A percentile compares a stretch with the other conserved stretches of the same genome.
Evolutionary conservation across 1,140 invertebrate species (phyloP).

Genomic region (Papilio xuthus): DNA sequence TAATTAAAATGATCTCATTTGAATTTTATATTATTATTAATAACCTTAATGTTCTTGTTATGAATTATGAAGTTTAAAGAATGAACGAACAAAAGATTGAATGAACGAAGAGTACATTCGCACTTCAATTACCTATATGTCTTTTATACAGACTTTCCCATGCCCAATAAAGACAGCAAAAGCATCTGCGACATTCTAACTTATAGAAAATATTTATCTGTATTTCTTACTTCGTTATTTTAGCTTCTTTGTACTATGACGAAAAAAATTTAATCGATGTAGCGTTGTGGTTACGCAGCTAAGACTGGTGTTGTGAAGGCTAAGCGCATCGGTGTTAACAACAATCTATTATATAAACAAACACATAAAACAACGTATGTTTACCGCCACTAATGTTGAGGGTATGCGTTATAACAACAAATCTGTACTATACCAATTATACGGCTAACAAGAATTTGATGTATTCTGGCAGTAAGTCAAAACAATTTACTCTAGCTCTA

Average conservation of each 20-base stretch:
- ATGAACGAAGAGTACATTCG: not conserved
- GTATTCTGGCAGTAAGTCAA: conserved; percentile 12
- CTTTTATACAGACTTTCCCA: not conserved
- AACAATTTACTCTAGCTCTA: conserved; percentile 2
- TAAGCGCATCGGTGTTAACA: not conserved
- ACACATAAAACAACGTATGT: conserved; percentile 28
- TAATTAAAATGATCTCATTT: not conserved
- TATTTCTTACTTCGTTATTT: too few relatives aligned
- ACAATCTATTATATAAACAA: conserved; percentile 25
- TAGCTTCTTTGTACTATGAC: too few relatives aligned
- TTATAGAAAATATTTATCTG: not conserved
- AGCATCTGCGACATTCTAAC: not conserved
- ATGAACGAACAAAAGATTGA: not conserved
- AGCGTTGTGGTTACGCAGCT: not conserved
- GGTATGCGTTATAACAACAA: conserved; percentile 24
- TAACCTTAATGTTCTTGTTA: not conserved
- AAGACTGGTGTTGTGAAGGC: not conserved
- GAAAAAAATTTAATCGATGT: not conserved
- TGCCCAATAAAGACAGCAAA: not conserved
- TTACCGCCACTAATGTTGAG: conserved; percentile 27
- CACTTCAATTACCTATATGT: not conserved
- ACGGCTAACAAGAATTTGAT: not conserved
- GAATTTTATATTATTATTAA: not conserved
- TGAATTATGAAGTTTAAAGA: not conserved
- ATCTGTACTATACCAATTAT: not conserved